Conservation (phyloP, 1,140 invertebrate genomes). For the Atopsyche davidsoni region DNA sequence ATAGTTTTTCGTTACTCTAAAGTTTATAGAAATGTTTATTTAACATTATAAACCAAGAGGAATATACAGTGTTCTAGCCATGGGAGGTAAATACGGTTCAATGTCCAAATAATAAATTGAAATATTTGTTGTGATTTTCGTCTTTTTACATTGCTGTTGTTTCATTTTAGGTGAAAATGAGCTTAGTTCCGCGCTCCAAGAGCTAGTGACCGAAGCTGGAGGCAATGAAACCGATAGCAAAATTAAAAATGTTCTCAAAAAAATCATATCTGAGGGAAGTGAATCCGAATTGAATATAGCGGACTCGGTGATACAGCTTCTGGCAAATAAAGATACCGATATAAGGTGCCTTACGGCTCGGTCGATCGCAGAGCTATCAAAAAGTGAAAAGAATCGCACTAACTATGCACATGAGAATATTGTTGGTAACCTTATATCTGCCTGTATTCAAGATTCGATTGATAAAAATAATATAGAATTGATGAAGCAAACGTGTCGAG, state of each 20-base stretch:
- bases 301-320: slow-evolving; percentile 36
- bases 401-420: slow-evolving; percentile 54
- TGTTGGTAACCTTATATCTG: slow-evolving; percentile 53
- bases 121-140: too few relatives aligned
- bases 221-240: slow-evolving; percentile 4
- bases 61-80: too few relatives aligned
- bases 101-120: too few relatives aligned
- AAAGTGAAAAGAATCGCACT: slow-evolving; percentile 60
- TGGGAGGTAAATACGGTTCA: too few relatives aligned
- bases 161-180: slow-evolving; percentile 10
- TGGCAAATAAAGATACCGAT: slow-evolving; percentile 36
- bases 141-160: too few relatives aligned
- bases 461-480: slow-evolving; percentile 47
- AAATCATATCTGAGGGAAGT: slow-evolving; percentile 37
- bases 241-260: slow-evolving; percentile 19
- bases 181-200: slow-evolving; percentile 1
- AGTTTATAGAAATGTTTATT: too few relatives aligned
- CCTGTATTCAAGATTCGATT: slow-evolving; percentile 42
- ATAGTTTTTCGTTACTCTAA: too few relatives aligned
- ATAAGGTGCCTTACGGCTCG: slow-evolving; percentile 48
- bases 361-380: slow-evolving; percentile 65
- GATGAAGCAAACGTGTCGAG: slow-evolving; percentile 67
- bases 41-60: too few relatives aligned
- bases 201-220: slow-evolving; percentile 1
- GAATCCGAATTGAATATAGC: slow-evolving; percentile 41